These are phyloP conservation scores for Hippolais icterina DNA, from an alignment of 2,113 vertebrate species.

Conservation along the genomic window DNA sequence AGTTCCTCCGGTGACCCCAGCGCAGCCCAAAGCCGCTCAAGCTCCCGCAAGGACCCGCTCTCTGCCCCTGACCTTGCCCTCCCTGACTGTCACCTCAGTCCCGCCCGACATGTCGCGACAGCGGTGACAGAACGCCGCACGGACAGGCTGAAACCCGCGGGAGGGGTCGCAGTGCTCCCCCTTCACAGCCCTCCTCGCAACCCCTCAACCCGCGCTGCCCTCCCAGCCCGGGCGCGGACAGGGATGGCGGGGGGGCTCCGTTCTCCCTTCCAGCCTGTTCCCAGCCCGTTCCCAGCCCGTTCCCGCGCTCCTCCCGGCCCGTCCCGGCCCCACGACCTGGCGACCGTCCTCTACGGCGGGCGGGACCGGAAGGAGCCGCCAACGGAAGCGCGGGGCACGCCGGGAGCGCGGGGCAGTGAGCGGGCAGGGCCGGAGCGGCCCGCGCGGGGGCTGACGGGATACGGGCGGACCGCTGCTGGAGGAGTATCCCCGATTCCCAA, in stretches of 20 bases:
- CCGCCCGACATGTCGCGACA: neutral
- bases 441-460: neutral
- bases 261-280: neutral
- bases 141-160: rapidly evolving
- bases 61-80: neutral
- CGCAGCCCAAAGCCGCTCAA: neutral
- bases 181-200: too few relatives aligned
- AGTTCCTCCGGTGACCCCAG: rapidly evolving
- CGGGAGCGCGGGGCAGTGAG: conserved; percentile 4
- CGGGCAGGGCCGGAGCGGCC: neutral
- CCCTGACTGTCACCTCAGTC: rapidly evolving
- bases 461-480: neutral
- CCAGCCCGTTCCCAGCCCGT: neutral
- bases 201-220: too few relatives aligned
- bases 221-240: rapidly evolving
- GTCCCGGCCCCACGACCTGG: neutral
- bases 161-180: neutral
- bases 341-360: conserved; percentile 55
- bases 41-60: rapidly evolving
- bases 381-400: conserved; percentile 17
- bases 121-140: rapidly evolving
- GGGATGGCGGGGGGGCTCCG: rapidly evolving
- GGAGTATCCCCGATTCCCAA: too few relatives aligned
- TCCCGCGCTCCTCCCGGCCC: neutral
- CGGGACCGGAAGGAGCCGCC: conserved; percentile 3